Evolutionary conservation across 2,888 invertebrate genomes (phyloP), one percentile per base, ranked within the genome.

Genomic region (Osedax frankpressi): DNA sequence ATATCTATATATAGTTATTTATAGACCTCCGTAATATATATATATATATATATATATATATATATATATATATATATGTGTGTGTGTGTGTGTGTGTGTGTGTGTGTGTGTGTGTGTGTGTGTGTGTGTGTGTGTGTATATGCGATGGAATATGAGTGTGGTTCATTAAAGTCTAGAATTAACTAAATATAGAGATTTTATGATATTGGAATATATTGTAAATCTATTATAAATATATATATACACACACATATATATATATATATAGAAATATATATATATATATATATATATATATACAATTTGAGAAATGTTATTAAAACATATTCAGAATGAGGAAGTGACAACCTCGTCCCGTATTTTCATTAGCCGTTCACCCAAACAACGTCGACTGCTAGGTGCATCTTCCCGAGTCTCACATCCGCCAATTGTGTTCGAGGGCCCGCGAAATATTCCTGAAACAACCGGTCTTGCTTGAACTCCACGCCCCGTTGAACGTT

Each of bases 391-490:
- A 11, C 44, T 19, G 6, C 44, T 71, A 82, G 82, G 82, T 82
- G 28, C 82, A 82, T 74, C 79, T 83, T 27, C 82, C 84, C 71
- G 85, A 85, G 77, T 80, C 81, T 11, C 83, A 86, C 74, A 85
- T 87, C 60, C 80, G 86, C 11, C 84, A 85, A 76, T 79, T 87
- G 73, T 87, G 86, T 78, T 80, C 81, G 30, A 77, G 81, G 19
- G 82, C 84, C 3, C 77, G 86, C 60, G 82, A 82, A 73, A 82
- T 85, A 28, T 85, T 86, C 75, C 79, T 87, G 75, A 81, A 84
- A 60, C 87, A 87, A 79, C 85, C 86, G 11, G 86, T 86, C 82
- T 80, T 87, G 27, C 79, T 87, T 63, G 86, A 87, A 78, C 80
- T 87, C 67, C 83, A 82, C 72, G 83, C 86, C 2, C 87, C 87